Percentiles rank a stretch among this genome's conserved stretches.
These are phyloP conservation scores for Cacatua alba DNA, from an alignment of 2,113 vertebrate species.

Conservation along the genomic window DNA sequence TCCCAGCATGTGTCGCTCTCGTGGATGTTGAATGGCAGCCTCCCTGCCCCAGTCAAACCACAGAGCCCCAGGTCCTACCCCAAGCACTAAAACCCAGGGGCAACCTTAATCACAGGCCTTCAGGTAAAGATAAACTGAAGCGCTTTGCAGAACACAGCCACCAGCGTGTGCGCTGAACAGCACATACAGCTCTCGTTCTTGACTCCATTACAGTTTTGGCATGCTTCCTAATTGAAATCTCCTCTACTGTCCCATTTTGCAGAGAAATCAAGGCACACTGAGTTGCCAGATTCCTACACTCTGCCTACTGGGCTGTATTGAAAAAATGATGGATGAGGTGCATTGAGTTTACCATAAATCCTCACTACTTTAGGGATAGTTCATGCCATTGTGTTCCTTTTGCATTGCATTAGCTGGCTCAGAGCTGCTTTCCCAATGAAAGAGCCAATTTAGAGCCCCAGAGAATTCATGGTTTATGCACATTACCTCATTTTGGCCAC, in stretches of 20 bases:
- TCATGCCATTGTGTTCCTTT: neutral
- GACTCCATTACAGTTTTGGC: neutral
- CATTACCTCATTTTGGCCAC: neutral
- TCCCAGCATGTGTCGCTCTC: neutral
- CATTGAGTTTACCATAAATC: neutral
- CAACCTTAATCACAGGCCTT: neutral
- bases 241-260: neutral
- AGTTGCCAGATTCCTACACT: neutral
- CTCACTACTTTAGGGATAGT: neutral
- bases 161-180: neutral
- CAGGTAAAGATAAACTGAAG: neutral
- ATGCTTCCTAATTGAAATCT: neutral
- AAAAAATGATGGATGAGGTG: neutral
- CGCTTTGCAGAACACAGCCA: neutral
- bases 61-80: neutral
- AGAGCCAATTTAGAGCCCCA: neutral
- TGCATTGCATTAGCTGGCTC: neutral
- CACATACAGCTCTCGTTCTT: neutral
- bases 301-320: neutral
- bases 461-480: neutral
- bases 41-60: neutral
- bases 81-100: neutral
- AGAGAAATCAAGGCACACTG: neutral
- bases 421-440: neutral
- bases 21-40: neutral